Evolutionary conservation across 1,140 invertebrate species (phyloP).

Genomic region (Rhagoletis zephyria): DNA sequence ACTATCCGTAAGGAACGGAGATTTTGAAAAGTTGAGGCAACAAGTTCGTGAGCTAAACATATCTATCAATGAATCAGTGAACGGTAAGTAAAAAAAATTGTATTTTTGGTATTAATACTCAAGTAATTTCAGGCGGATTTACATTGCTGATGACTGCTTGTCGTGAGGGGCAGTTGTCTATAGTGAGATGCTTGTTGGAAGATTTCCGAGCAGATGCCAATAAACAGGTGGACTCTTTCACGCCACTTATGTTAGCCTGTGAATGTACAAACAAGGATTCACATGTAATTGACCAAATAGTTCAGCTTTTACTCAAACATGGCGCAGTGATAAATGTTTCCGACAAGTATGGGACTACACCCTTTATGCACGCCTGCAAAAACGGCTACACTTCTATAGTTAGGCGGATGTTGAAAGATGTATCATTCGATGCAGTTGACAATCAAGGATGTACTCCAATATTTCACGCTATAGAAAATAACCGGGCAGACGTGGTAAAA

Average conservation of each 20-base stretch:
- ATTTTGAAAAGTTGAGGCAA: slow-evolving; percentile 56
- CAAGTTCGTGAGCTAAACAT: slow-evolving; percentile 60
- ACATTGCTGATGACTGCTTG: slow-evolving; percentile 65
- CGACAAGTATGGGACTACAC: slow-evolving; percentile 73
- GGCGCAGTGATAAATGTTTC: slow-evolving; percentile 70
- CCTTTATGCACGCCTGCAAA: slow-evolving; percentile 74
- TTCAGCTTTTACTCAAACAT: slow-evolving; percentile 61
- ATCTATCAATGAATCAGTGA: slow-evolving; percentile 57
- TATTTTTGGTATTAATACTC: too few relatives aligned
- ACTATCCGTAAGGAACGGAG: slow-evolving; percentile 58
- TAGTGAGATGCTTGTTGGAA: slow-evolving; percentile 62
- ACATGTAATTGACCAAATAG: slow-evolving; percentile 61
- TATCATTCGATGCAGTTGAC: slow-evolving; percentile 72
- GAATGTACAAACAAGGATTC: slow-evolving; percentile 56
- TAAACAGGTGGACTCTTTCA: slow-evolving; percentile 63
- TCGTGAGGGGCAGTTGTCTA: slow-evolving; percentile 60
- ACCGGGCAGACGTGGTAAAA: slow-evolving; percentile 72
- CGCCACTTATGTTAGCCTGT: slow-evolving; percentile 66
- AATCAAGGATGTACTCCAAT: slow-evolving; percentile 74
- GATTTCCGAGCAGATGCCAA: slow-evolving; percentile 64
- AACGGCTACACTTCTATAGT: slow-evolving; percentile 72
- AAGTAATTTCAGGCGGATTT: slow-evolving; percentile 39
- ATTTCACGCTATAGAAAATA: slow-evolving; percentile 75
- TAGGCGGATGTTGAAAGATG: slow-evolving; percentile 69
- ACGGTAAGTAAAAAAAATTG: slow-evolving; percentile 18